phyloP scores from a whole-genome alignment of 2,113 vertebrate genomes.

The Aldabrachelys gigantea region DNA sequence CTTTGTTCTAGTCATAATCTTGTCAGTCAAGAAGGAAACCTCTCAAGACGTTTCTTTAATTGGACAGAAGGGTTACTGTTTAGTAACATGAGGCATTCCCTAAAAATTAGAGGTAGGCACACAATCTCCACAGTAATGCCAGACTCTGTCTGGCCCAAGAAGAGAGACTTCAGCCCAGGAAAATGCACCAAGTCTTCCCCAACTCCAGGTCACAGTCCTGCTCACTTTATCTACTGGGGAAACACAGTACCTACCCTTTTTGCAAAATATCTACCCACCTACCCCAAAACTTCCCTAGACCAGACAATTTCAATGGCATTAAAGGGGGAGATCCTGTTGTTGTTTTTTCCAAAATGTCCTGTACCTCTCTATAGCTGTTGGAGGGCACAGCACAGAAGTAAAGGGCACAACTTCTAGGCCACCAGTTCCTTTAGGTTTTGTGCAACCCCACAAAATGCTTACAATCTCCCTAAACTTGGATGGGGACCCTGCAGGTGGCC shows the following conservation, averaged over 20 bases:
- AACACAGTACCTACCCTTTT: not conserved
- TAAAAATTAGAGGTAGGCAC: not conserved
- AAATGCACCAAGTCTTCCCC: not conserved
- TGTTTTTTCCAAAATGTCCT: not conserved
- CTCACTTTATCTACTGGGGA: not conserved
- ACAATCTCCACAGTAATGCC: not conserved
- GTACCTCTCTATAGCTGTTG: not conserved
- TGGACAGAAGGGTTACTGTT: not conserved
- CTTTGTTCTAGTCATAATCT: not conserved
- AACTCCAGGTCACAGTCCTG: not conserved
- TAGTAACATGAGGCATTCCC: not conserved
- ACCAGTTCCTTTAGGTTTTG: not conserved
- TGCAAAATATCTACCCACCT: not conserved
- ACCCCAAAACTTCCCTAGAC: not conserved
- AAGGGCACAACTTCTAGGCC: not conserved
- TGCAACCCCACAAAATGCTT: not conserved
- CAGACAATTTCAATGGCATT: not conserved
- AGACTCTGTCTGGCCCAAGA: not conserved
- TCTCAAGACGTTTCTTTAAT: not conserved
- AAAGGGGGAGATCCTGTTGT: not conserved
- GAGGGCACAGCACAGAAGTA: not conserved
- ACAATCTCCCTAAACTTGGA: not conserved
- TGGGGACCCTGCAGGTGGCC: not conserved
- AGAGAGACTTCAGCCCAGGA: not conserved
- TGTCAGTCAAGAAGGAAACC: not conserved